A percentile compares a stretch with the other conserved stretches of the same genome.
Evolutionary conservation across 2,113 vertebrate species (phyloP).

Genomic region (Apaloderma vittatum): DNA sequence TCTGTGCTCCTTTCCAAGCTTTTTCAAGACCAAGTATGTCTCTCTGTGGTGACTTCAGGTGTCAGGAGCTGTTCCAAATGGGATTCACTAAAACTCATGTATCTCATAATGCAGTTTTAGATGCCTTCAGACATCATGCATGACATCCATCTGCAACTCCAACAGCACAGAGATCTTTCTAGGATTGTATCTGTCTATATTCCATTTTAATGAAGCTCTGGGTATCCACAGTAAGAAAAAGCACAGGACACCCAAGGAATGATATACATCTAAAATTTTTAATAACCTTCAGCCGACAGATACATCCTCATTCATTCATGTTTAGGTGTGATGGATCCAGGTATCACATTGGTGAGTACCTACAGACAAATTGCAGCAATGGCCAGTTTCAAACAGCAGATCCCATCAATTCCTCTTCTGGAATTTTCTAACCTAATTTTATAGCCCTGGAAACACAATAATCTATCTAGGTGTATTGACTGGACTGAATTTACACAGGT

Average conservation of each 20-base stretch:
- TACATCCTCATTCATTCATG: not conserved
- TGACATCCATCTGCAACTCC: not conserved
- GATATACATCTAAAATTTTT: not conserved
- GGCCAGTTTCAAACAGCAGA: not conserved
- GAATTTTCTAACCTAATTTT: constrained; percentile 70
- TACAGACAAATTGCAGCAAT: constrained; percentile 24
- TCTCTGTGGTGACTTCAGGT: not conserved
- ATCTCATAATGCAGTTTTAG: not conserved
- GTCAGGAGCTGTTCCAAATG: not conserved
- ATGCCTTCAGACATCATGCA: not conserved
- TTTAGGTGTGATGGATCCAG: not conserved
- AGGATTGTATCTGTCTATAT: not conserved
- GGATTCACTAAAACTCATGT: not conserved
- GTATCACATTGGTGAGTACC: not conserved
- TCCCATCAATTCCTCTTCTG: constrained; percentile 22
- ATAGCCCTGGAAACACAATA: constrained; percentile 38
- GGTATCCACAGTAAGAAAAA: not conserved
- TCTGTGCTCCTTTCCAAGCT: not conserved
- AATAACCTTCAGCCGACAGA: not conserved
- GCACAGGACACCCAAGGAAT: not conserved
- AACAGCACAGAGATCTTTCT: not conserved
- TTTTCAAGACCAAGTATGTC: not conserved
- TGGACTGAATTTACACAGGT: constrained; percentile 65
- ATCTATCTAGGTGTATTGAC: constrained; percentile 69
- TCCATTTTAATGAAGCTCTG: not conserved